Percentiles rank a stretch among this genome's conserved stretches.
These are phyloP conservation scores for Hypothenemus hampei DNA, from an alignment of 1,140 invertebrate genomes.

Conservation along the genomic window DNA sequence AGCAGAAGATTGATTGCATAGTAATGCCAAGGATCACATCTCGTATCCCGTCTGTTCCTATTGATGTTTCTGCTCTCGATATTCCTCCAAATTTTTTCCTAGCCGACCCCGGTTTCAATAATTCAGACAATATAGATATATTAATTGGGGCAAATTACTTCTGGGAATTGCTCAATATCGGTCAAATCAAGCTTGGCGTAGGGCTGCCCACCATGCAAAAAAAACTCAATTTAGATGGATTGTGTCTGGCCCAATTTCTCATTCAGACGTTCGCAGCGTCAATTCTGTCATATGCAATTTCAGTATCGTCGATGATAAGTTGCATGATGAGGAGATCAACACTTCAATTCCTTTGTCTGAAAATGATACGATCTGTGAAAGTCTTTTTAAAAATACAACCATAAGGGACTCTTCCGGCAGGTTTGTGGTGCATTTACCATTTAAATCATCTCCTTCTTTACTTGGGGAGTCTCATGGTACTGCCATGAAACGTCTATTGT, in stretches of 20 bases:
- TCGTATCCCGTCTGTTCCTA: too few relatives aligned
- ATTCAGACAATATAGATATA: slow-evolving; percentile 30
- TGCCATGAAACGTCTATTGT: slow-evolving; percentile 27
- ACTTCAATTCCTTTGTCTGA: slow-evolving; percentile 11
- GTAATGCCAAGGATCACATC: too few relatives aligned
- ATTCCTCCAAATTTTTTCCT: slow-evolving; percentile 33
- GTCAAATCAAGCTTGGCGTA: slow-evolving; percentile 31
- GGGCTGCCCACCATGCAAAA: slow-evolving; percentile 36
- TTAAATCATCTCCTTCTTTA: slow-evolving; percentile 6
- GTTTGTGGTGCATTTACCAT: slow-evolving; percentile 23
- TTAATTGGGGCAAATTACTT: slow-evolving; percentile 36
- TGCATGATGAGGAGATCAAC: not conserved
- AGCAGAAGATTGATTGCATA: too few relatives aligned
- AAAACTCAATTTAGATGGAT: slow-evolving; percentile 40
- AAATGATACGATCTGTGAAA: slow-evolving; percentile 26
- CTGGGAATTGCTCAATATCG: slow-evolving; percentile 26
- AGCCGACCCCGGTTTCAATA: slow-evolving; percentile 39
- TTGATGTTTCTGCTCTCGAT: slow-evolving; percentile 25
- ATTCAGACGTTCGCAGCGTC: not conserved
- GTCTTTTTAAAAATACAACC: slow-evolving; percentile 16
- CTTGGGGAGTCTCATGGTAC: slow-evolving; percentile 30
- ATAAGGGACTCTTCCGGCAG: slow-evolving; percentile 7
- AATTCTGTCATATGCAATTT: slow-evolving; percentile 9
- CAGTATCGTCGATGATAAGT: slow-evolving; percentile 34
- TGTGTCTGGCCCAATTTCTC: slow-evolving; percentile 22